Conservation (phyloP, 1,140 invertebrate species). For the Eurosta solidaginis region DNA sequence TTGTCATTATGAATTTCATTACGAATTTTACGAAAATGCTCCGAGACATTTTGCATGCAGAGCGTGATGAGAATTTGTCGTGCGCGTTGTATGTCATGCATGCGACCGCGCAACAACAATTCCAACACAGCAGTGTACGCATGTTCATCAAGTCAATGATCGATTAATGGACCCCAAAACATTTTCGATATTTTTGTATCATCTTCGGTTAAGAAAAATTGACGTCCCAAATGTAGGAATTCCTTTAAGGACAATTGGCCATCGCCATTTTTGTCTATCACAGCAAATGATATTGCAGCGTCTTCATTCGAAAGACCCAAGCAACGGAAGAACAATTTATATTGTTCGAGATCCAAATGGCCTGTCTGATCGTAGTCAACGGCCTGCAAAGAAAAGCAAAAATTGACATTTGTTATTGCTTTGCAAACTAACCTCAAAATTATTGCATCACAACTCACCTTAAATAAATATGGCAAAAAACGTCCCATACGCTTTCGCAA, state of each 20-base stretch:
- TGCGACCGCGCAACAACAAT: constrained; percentile 41
- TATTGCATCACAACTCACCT: constrained; percentile 62
- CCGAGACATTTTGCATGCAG: constrained; percentile 37
- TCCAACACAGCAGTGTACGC: constrained; percentile 38
- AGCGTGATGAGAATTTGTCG: constrained; percentile 40
- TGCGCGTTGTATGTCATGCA: constrained; percentile 52
- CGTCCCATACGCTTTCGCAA: constrained; percentile 73
- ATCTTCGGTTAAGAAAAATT: constrained; percentile 79
- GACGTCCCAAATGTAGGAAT: constrained; percentile 77
- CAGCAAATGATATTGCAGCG: constrained; percentile 74
- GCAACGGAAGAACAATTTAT: constrained; percentile 80
- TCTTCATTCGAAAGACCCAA: constrained; percentile 74
- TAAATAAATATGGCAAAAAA: constrained; percentile 79
- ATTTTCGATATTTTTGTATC: constrained; percentile 76
- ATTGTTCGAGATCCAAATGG: constrained; percentile 78
- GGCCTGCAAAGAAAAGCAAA: constrained; percentile 63
- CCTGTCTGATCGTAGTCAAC: constrained; percentile 80
- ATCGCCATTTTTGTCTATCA: constrained; percentile 78
- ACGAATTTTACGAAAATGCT: constrained; percentile 17
- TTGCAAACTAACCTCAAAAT: no score
- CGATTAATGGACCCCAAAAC: constrained; percentile 78
- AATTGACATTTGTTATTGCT: neutral
- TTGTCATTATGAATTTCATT: no score
- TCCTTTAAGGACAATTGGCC: constrained; percentile 76
- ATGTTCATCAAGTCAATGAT: constrained; percentile 53